Evolutionary conservation across 2,113 vertebrate species (phyloP), one percentile per base, ranked within the genome.

Genomic region (Epinephelus moara): DNA sequence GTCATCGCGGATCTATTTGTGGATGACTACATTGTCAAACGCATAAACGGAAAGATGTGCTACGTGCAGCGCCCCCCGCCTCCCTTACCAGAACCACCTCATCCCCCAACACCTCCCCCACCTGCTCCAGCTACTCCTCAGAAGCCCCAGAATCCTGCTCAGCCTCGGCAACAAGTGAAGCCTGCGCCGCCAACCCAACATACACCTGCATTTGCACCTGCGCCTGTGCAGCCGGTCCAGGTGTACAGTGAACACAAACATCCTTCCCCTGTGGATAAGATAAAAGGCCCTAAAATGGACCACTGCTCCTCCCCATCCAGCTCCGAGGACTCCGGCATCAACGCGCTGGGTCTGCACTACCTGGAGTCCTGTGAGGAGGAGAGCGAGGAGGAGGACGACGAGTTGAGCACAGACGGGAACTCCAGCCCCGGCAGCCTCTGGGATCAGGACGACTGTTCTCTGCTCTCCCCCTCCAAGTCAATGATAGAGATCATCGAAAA

Each of bases 11-110:
- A 99, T 90, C 97, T 99, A 72, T 99, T 99, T 85, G 96, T 99
- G 59, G 98, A 99, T 80, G 97, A 97, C 94, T 99, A 99, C 88
- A 96, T 98, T 1, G 97, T 99, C 56, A 99, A 98, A 74, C 98
- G 98, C 91, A 98, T 99, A 90, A 99, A 99, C 0, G 98, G 98
- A 37, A 99, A 99, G 95, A 98, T 99, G 98, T 99, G 98, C 91
- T 99, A 99, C 0, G 98, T 99, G 75, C 98, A 99, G 95, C 95
- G 97, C 75, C 97, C 97, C 59, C 95, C 91, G 0, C 94, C 95
- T 0, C 75, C 81, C 13, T 88, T 94, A 27, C 91, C 94, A 4
- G 92, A 92, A 0, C 78, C 83, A 1, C 94, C 94, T 56, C 79
- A 53, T 5, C 62, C 89, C 19, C 92, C 90, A 30, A 81, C 92